Percentiles rank a stretch among this genome's conserved stretches.
These are phyloP conservation scores for Rhagium mordax DNA, from an alignment of 2,888 invertebrate genomes.

Conservation along the genomic window DNA sequence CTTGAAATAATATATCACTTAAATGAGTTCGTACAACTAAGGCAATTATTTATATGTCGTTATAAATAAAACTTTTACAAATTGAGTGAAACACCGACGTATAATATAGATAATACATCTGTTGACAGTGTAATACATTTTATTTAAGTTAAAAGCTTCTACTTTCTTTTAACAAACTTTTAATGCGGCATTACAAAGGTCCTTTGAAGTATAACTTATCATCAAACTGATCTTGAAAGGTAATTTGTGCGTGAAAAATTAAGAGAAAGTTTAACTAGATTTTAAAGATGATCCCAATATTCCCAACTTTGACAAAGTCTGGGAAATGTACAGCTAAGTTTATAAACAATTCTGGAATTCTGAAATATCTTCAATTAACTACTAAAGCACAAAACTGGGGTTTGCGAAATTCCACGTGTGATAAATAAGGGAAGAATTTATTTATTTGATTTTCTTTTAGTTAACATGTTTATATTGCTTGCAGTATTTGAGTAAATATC, in stretches of 20 bases:
- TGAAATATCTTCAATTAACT: neutral
- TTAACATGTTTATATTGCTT: no score
- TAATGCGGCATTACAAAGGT: neutral
- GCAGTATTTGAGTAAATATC: no score
- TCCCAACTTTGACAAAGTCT: neutral
- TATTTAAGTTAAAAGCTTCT: neutral
- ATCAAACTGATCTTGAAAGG: constrained; percentile 6
- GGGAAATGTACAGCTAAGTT: no score
- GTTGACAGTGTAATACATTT: neutral
- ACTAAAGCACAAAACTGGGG: no score
- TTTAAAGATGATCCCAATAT: constrained; percentile 1
- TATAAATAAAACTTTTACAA: no score
- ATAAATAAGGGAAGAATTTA: no score
- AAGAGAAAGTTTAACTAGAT: neutral
- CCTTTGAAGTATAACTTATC: constrained; percentile 2
- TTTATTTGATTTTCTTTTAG: no score
- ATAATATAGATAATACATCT: neutral
- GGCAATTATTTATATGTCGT: no score
- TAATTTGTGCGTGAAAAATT: constrained; percentile 13
- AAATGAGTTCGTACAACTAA: no score
- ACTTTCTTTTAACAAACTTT: neutral
- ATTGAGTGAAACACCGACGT: neutral
- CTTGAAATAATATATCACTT: no score
- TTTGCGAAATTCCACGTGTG: no score
- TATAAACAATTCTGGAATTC: neutral